Conservation (phyloP, 2,113 vertebrate genomes). For the Salvelinus namaycush region DNA sequence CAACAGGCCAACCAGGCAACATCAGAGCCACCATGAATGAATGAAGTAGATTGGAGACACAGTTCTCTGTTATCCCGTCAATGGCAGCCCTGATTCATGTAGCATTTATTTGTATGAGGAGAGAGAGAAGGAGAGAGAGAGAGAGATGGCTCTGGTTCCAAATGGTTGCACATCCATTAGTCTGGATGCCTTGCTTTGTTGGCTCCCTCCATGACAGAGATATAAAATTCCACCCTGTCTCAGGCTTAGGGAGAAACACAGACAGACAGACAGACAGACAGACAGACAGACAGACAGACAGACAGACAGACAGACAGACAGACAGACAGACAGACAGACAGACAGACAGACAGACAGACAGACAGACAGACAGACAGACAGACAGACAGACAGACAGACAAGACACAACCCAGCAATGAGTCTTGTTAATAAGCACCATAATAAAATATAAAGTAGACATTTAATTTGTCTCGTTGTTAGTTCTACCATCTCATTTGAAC, state of each 20-base stretch:
- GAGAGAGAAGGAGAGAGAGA: constrained; percentile 33
- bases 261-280: background rate
- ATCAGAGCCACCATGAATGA: background rate
- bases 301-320: constrained; percentile 5
- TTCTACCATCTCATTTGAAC: no score
- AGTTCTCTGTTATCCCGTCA: background rate
- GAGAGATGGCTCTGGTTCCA: constrained; percentile 41
- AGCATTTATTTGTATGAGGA: constrained; percentile 28
- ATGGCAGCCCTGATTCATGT: background rate
- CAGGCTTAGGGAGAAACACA: constrained; percentile 7
- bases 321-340: background rate
- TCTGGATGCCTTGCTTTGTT: constrained; percentile 40
- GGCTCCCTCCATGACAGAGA: constrained; percentile 26
- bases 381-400: constrained; percentile 3
- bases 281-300: constrained; percentile 5
- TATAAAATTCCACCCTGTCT: constrained; percentile 21
- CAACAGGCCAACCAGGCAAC: constrained; percentile 11
- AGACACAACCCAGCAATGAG: constrained; percentile 3
- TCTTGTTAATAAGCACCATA: background rate
- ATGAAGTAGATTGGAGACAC: background rate
- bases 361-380: no score
- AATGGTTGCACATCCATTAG: constrained; percentile 47
- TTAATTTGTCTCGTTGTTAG: no score
- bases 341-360: background rate
- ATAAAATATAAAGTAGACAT: background rate